These are phyloP conservation scores for Microctenopoma steveboyesi DNA, from an alignment of 2,797 vertebrate genomes.

Conservation along the genomic window DNA sequence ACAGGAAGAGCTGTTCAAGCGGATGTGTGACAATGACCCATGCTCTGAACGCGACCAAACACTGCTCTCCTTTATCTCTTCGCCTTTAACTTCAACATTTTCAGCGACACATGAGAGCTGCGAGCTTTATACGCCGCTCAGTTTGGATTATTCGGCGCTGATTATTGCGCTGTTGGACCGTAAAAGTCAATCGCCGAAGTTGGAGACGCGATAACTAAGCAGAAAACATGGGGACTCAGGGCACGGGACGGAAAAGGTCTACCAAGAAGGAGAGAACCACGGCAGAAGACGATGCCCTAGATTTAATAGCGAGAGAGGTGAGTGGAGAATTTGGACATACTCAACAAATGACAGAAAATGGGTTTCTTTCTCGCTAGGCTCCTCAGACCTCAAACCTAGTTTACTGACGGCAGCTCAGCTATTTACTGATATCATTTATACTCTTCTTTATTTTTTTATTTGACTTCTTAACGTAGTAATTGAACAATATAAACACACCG, in stretches of 20 bases:
- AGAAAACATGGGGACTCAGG: constrained; percentile 89
- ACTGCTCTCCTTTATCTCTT: constrained; percentile 3
- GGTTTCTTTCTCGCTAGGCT: too few species aligned
- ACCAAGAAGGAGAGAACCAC: constrained; percentile 89
- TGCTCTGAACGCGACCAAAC: constrained; percentile 19
- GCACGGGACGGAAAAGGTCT: constrained; percentile 89
- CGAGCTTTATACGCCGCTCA: background rate
- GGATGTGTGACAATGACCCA: constrained; percentile 73
- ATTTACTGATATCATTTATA: too few species aligned
- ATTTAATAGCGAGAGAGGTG: constrained; percentile 94
- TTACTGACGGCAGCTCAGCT: too few species aligned
- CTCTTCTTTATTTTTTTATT: too few species aligned
- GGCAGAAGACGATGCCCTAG: constrained; percentile 93
- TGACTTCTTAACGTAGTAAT: too few species aligned
- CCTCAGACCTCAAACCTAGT: background rate
- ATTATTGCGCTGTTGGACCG: constrained; percentile 15
- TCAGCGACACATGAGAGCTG: constrained; percentile 30
- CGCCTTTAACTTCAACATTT: constrained; percentile 19
- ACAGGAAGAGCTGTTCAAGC: constrained; percentile 72
- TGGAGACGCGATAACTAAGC: background rate
- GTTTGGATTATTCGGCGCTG: constrained; percentile 30
- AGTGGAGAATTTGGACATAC: constrained; percentile 34
- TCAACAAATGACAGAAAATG: background rate
- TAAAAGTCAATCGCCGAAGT: constrained; percentile 2
- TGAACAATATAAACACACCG: too few species aligned